Base-by-base conservation (phyloP, 2,888 invertebrate genomes). In the Cerceris rybyensis region DNA sequence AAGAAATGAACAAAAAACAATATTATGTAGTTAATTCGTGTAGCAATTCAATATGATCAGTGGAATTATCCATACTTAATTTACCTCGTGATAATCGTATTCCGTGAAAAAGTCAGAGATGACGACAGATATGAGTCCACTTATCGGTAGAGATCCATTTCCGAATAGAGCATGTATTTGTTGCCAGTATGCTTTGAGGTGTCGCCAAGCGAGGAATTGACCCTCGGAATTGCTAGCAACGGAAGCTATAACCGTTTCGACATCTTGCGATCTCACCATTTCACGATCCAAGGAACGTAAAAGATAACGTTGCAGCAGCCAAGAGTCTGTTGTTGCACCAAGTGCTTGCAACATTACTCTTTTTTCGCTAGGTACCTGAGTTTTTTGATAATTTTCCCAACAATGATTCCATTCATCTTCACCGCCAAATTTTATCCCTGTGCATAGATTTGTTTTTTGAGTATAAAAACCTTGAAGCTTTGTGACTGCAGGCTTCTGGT, bases 261-360 rank as follows among this genome's bases (percentile, higher is more conserved):
- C 95, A 83, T 96, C 95, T 81, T 96, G 95, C 0, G 95, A 94
- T 85, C 95, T 94, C 17, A 97, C 94, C 86, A 95, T 94, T 57
- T 95, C 94, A 85, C 95, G 94, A 70, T 97, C 95, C 49, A 97
- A 93, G 0, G 96, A 95, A 77, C 96, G 95, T 64, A 96, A 94
- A 64, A 97, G 94, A 93, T 97, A 96, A 95, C 96, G 95, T 90
- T 96, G 96, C 52, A 97, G 93, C 39, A 97, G 93, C 97, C 97
- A 97, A 43, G 96, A 96, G 90, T 97, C 96, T 0, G 94, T 93
- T 0, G 96, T 94, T 49, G 96, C 94, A 0, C 96, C 95, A 74
- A 98, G 91, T 0, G 97, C 96, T 82, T 95, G 94, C 49, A 97
- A 93, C 80, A 97, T 93, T 52, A 96, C 93, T 75, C 95, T 95